A percentile compares a stretch with the other conserved stretches of the same genome.
phyloP scores from a whole-genome alignment of 2,797 vertebrate species.

The Falco rusticolus region DNA sequence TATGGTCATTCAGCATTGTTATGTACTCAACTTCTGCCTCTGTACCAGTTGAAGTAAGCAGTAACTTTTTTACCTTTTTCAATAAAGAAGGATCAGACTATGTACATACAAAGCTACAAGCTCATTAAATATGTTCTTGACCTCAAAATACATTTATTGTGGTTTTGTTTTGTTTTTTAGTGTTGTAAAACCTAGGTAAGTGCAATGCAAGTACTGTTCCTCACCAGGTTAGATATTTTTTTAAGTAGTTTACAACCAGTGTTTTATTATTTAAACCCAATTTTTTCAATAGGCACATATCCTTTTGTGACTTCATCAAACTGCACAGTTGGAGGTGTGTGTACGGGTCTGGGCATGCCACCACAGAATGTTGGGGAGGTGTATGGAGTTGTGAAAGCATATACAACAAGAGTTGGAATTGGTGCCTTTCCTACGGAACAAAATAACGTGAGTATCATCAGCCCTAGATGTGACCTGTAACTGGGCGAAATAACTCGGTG shows the following conservation, averaged over 20 bases:
- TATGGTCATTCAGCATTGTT: neutral
- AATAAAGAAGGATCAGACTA: neutral
- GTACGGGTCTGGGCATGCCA: slow-evolving; percentile 95
- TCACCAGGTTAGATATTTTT: neutral
- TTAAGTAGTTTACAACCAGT: slow-evolving; percentile 40
- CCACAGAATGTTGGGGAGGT: slow-evolving; percentile 94
- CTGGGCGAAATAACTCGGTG: neutral
- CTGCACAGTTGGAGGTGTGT: slow-evolving; percentile 97
- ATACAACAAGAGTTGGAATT: slow-evolving; percentile 96
- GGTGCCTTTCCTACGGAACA: slow-evolving; percentile 97
- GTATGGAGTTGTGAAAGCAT: slow-evolving; percentile 95
- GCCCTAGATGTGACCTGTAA: neutral
- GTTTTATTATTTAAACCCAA: neutral
- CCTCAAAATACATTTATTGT: neutral
- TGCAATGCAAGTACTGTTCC: neutral
- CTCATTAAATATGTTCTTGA: neutral
- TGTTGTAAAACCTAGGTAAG: neutral
- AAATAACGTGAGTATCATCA: slow-evolving; percentile 84
- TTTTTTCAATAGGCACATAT: slow-evolving; percentile 86
- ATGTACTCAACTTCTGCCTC: neutral
- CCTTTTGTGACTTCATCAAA: slow-evolving; percentile 98
- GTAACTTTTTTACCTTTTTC: neutral
- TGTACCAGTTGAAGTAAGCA: neutral
- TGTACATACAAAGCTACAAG: neutral
- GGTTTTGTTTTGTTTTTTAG: neutral